Conservation (phyloP, 2,888 invertebrate genomes). For the Noctua fimbriata region DNA sequence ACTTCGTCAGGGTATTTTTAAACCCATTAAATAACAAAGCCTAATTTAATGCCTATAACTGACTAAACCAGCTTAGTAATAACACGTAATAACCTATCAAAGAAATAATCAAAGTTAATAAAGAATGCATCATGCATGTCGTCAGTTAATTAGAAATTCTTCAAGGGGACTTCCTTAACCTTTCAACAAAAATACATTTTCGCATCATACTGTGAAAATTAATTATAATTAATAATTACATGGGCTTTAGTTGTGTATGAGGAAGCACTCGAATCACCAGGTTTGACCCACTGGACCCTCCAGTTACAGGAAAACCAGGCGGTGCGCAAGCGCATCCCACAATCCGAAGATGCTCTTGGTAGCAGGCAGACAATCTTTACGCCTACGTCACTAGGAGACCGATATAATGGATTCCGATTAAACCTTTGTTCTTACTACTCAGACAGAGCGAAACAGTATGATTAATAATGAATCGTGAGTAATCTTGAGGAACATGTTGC, state of each 20-base stretch:
- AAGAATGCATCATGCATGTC: constrained; percentile 21
- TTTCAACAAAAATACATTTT: constrained; percentile 19
- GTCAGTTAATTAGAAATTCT: constrained; percentile 43
- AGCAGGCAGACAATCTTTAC: background rate
- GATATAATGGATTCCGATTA: background rate
- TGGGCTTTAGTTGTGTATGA: background rate
- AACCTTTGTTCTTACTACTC: background rate
- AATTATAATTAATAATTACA: constrained; percentile 50
- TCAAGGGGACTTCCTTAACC: constrained; percentile 15
- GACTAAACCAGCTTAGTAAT: background rate
- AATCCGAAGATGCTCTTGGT: background rate
- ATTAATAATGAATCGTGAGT: background rate
- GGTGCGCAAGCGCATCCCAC: background rate
- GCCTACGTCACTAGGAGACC: background rate
- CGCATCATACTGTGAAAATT: constrained; percentile 38
- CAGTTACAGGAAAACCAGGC: background rate
- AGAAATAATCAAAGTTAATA: constrained; percentile 12
- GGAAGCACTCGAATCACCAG: background rate
- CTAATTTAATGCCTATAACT: background rate
- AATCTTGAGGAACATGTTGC: background rate
- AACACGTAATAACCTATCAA: background rate
- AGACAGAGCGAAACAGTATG: background rate
- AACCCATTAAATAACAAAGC: background rate
- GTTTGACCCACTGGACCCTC: constrained; percentile 22
- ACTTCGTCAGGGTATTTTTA: too few relatives aligned